Evolutionary conservation across 2,888 invertebrate genomes (phyloP), one percentile per base, ranked within the genome.

Genomic region (Kryphioiulus occultus): DNA sequence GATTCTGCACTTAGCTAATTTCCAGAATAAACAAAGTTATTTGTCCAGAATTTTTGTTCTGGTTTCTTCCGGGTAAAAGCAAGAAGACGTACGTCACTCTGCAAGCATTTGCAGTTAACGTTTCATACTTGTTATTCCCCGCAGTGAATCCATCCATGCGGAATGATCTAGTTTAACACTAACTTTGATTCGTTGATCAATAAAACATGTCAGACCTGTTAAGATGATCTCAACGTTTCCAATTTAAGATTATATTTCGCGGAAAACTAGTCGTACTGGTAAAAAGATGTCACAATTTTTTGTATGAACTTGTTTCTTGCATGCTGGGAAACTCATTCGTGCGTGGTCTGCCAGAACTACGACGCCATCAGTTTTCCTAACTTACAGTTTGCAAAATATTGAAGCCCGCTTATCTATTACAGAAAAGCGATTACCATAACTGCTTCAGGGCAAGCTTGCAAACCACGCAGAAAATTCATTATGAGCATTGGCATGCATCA

Each of bases 131-230:
- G 68, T 68, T 68, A 68, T 68, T 68, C 26, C 22, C 22, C 1
- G 26, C 68, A 68, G 12, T 68, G 26, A 22, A 26, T 26, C n/a
- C 68, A 26, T 68, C 10, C 68, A n/a, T 26, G 26, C 10, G 22
- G 68, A 68, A 68, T 26, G 68, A 26, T 26, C 26, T 26, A 68
- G 68, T 68, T 68, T 68, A 68, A 22, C 68, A 68, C 68, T 68
- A 68, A 68, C 68, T 68, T 68, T 68, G 68, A 68, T 68, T 68
- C 68, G 68, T 68, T 68, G 68, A 26, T 26, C 68, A 68, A 68
- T 68, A 68, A 68, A 53, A 26, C 26, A 68, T 68, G 68, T 26
- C 26, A n/a, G 47, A 12, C 47, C 17, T 47, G 17, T 47, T 47
- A 47, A 26, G 22, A 59, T 59, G 59, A n/a, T 22, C 22, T 22